Conservation (phyloP, 2,888 invertebrate genomes). For the Philaethria dido region DNA sequence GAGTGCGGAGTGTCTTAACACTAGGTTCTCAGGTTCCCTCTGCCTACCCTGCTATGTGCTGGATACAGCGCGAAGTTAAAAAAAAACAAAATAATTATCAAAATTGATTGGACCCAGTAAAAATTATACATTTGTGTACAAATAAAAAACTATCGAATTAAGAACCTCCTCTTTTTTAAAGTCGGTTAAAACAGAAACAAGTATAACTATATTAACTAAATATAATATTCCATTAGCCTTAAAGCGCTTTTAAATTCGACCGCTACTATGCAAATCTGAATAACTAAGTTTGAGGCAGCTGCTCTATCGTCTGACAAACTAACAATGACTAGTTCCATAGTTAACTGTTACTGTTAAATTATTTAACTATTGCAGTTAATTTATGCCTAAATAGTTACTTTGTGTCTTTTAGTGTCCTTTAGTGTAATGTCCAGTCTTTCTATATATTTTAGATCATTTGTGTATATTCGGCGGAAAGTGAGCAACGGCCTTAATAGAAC, state of each 20-base stretch:
- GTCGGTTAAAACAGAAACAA: no score
- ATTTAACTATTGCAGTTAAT: conserved; percentile 16
- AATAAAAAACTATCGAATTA: no score
- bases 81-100: no score
- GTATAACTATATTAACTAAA: conserved; percentile 1
- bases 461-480: neutral
- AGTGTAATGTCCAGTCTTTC: neutral
- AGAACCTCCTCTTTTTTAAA: no score
- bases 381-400: conserved; percentile 4
- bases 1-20: no score
- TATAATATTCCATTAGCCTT: conserved; percentile 35
- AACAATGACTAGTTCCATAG: conserved; percentile 25
- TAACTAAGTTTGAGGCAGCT: conserved; percentile 39
- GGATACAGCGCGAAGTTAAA: no score
- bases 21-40: no score
- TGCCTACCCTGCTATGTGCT: no score
- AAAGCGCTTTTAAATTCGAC: conserved; percentile 34
- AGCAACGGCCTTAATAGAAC: no score
- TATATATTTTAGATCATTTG: neutral
- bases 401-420: no score
- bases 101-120: no score
- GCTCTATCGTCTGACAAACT: conserved; percentile 39
- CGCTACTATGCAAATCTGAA: conserved; percentile 39
- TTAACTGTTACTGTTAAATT: conserved; percentile 21
- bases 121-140: no score